These are phyloP conservation scores for Ephydatia muelleri DNA, from an alignment of 37 sponge, comb jelly and placozoan genomes.

Conservation along the genomic window DNA sequence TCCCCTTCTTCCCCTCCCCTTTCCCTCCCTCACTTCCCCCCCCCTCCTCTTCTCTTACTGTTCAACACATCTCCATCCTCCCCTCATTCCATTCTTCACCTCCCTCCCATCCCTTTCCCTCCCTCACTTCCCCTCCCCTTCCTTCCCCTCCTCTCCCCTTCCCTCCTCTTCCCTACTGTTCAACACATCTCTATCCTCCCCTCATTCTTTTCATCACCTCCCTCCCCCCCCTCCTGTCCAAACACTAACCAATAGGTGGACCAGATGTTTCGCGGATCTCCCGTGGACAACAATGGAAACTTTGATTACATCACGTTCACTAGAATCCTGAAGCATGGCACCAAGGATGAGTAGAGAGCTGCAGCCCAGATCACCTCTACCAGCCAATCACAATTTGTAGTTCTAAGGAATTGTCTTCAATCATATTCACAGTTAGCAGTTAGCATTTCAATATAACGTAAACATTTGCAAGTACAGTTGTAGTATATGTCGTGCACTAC, in stretches of 20 bases:
- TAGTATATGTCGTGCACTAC: too few relatives aligned
- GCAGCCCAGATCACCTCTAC: not conserved
- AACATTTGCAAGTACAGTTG: not conserved
- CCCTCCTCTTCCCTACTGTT: too few relatives aligned
- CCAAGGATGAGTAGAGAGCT: slow-evolving; percentile 85
- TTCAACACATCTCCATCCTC: too few relatives aligned
- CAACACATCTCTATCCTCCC: too few relatives aligned
- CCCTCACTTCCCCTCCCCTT: not conserved
- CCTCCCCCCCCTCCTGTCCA: too few relatives aligned
- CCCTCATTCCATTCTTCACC: too few relatives aligned
- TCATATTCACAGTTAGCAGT: not conserved
- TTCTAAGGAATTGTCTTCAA: not conserved
- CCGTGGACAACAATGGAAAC: slow-evolving; percentile 84
- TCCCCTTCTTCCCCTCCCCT: not conserved
- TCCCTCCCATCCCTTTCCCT: not conserved
- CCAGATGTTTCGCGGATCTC: slow-evolving; percentile 94
- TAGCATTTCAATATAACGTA: not conserved
- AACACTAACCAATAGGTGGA: slow-evolving; percentile 80
- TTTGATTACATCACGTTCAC: slow-evolving; percentile 98
- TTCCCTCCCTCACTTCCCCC: not conserved
- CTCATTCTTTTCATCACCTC: too few relatives aligned
- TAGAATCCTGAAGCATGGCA: slow-evolving; percentile 95
- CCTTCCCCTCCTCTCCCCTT: not conserved
- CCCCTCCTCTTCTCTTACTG: too few relatives aligned
- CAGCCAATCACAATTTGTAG: not conserved